Conservation (phyloP, 2,113 vertebrate genomes). For the Amblyopsis rosae region DNA sequence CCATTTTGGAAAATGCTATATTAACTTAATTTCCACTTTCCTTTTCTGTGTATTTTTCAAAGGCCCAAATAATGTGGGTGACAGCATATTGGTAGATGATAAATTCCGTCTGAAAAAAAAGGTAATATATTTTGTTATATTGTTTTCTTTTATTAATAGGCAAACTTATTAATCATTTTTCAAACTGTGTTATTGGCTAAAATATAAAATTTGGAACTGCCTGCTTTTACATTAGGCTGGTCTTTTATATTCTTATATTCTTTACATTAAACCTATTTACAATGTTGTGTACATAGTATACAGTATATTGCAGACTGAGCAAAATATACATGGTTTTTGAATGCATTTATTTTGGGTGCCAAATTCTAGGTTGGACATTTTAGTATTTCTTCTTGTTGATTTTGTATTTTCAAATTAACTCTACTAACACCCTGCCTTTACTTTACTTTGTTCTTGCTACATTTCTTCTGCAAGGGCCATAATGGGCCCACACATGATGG, state of each 20-base stretch:
- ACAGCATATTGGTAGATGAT: slow-evolving; percentile 17
- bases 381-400: not conserved
- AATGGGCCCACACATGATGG: not conserved
- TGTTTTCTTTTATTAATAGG: not conserved
- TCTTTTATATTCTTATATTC: too few relatives aligned
- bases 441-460: slow-evolving; percentile 1
- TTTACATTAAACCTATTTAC: too few relatives aligned
- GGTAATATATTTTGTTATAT: slow-evolving; percentile 22
- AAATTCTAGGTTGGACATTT: not conserved
- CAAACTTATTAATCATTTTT: not conserved
- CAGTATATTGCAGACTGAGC: too few relatives aligned
- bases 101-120: slow-evolving; percentile 26
- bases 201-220: too few relatives aligned
- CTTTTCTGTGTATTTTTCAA: slow-evolving; percentile 19
- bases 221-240: too few relatives aligned
- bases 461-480: not conserved
- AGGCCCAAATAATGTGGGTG: slow-evolving; percentile 18
- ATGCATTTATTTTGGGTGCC: not conserved
- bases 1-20: not conserved
- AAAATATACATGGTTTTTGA: not conserved
- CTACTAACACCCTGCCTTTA: slow-evolving; percentile 16
- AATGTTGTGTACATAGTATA: too few relatives aligned
- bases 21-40: not conserved
- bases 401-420: not conserved
- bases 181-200: too few relatives aligned